Evolutionary conservation across 1,140 invertebrate species (phyloP), one percentile per base, ranked within the genome.

Genomic region (Glomeris maerens): DNA sequence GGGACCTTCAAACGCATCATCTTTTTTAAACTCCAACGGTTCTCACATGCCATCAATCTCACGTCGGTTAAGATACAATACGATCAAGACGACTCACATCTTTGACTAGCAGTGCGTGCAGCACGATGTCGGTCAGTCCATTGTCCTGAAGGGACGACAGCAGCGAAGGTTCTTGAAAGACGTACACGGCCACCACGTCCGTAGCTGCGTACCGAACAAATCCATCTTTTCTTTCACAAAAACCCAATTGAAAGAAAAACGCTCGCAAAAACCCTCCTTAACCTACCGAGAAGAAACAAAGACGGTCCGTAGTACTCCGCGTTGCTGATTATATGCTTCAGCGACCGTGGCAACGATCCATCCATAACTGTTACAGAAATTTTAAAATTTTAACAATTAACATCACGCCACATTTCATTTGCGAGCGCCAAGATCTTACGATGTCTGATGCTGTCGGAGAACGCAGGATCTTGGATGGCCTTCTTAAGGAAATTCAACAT

Each of bases 401-500:
- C 22, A 40, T 47, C 55, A 14, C 7, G 10, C 45, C 22, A 55
- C 21, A 14, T n/a, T 53, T 25, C 55, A 21, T 20, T 7, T 4
- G 17, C 17, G 39, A 29, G n/a, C n/a, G n/a, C n/a, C n/a, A n/a
- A 20, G 20, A 47, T 65, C 68, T 71, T 62, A 74, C 72, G 65
- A 60, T 88, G 85, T 51, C 88, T 72, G 60, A 90, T 88, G 59
- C 80, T 84, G 56, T 90, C 84, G 0, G 83, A 77, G 65, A 89
- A 87, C 0, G 81, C 74, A 22, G 71, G 62, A 55, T 69, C 67
- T 53, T 68, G 69, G 55, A 85, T 82, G 7, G 83, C 84, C 67
- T 91, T 91, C 63, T 91, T 91, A 28, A 91, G 60, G 59, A 90
- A 91, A 61, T 91, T 91, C 3, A 91, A 64, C 81, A 90, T 86